Evolutionary conservation across 2,113 vertebrate species (phyloP).

Genomic region (Oceanodroma tethys): DNA sequence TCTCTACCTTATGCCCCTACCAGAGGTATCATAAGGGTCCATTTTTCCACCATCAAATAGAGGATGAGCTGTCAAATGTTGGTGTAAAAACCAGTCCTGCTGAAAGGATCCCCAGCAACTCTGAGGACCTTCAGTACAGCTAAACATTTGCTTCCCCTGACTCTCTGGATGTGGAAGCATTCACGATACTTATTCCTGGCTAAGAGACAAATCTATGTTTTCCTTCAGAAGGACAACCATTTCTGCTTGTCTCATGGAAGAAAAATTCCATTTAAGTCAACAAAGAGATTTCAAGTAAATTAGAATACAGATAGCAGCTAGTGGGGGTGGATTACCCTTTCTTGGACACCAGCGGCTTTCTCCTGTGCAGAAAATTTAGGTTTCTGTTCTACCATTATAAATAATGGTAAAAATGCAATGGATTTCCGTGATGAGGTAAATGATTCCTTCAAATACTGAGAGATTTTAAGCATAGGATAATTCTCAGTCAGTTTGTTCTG

Average conservation of each 20-base stretch:
- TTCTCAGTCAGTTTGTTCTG: neutral
- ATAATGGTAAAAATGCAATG: neutral
- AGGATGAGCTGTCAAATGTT: neutral
- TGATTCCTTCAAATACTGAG: neutral
- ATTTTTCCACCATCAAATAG: neutral
- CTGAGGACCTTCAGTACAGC: neutral
- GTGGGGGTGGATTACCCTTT: neutral
- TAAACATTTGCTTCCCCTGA: neutral
- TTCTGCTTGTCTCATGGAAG: neutral
- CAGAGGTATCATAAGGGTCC: neutral
- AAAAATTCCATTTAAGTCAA: neutral
- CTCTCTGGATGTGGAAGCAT: neutral
- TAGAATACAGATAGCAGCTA: neutral
- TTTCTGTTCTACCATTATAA: neutral
- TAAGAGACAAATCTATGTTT: neutral
- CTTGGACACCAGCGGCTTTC: neutral
- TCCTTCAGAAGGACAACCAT: neutral
- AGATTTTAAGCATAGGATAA: neutral
- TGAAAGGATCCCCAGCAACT: neutral
- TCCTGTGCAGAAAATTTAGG: neutral
- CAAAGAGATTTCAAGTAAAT: neutral
- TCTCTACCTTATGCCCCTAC: neutral
- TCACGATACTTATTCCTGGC: neutral
- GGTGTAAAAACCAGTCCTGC: neutral
- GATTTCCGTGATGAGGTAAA: neutral